Conservation (phyloP, 2,797 vertebrate species). For the Lateolabrax maculatus region DNA sequence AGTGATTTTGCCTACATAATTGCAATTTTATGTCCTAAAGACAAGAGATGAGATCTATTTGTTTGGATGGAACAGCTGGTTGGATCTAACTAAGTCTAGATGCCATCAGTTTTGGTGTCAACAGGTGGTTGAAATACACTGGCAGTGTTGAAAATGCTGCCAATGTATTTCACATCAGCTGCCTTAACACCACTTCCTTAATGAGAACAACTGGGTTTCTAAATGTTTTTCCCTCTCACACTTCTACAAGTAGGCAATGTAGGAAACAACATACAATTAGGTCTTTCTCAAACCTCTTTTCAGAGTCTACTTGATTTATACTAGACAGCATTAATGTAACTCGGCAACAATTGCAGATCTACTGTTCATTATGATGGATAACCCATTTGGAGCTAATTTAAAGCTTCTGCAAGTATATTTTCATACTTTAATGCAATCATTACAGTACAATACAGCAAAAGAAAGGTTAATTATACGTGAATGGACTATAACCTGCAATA, state of each 20-base stretch:
- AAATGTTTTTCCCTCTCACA: background rate
- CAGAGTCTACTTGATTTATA: background rate
- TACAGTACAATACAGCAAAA: background rate
- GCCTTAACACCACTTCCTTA: background rate
- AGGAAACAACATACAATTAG: background rate
- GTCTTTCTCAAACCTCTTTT: background rate
- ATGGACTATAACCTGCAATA: background rate
- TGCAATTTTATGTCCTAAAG: background rate
- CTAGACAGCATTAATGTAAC: too few relatives aligned
- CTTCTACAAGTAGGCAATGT: background rate
- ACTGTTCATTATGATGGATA: background rate
- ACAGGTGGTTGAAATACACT: background rate
- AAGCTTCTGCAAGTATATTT: background rate
- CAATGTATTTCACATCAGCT: background rate
- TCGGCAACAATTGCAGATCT: background rate
- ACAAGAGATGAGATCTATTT: background rate
- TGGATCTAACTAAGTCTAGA: constrained; percentile 2
- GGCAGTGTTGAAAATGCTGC: background rate
- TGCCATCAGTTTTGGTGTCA: background rate
- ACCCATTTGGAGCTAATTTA: background rate
- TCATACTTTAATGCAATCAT: background rate
- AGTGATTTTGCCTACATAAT: too few relatives aligned
- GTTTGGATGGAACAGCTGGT: constrained; percentile 18
- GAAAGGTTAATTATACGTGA: background rate
- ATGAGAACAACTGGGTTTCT: background rate